A percentile compares a stretch with the other conserved stretches of the same genome.
phyloP scores from a whole-genome alignment of 2,888 invertebrate species.

The Agrypnus murinus region DNA sequence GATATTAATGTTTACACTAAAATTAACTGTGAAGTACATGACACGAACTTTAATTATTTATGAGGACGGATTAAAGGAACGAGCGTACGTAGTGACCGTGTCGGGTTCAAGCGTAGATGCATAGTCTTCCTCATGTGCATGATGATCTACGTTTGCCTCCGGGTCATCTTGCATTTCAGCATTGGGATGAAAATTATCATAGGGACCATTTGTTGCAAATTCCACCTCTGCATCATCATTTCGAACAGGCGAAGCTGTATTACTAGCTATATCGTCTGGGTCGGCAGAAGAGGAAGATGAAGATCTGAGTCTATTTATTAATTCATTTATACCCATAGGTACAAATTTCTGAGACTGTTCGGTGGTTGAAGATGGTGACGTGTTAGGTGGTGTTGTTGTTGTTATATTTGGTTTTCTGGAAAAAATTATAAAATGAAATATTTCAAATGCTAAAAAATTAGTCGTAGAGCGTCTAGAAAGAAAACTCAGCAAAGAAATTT shows the following conservation, averaged over 20 bases:
- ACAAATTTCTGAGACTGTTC: conserved; percentile 48
- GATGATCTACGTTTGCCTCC: conserved; percentile 72
- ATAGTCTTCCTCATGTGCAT: conserved; percentile 71
- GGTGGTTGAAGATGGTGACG: conserved; percentile 72
- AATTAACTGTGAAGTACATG: conserved; percentile 52
- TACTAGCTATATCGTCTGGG: conserved; percentile 66
- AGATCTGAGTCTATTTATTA: conserved; percentile 75
- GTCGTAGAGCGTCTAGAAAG: conserved; percentile 10
- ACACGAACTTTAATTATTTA: conserved; percentile 41
- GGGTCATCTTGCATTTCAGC: conserved; percentile 74
- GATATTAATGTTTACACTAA: conserved; percentile 38
- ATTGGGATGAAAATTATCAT: conserved; percentile 73
- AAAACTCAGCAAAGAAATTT: conserved; percentile 39
- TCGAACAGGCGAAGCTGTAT: conserved; percentile 65
- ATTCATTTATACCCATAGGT: conserved; percentile 74
- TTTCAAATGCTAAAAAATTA: neutral
- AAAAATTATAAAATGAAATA: conserved; percentile 26
- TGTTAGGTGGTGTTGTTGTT: conserved; percentile 74
- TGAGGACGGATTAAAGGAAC: conserved; percentile 59
- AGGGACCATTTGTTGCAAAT: conserved; percentile 77
- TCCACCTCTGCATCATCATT: conserved; percentile 63
- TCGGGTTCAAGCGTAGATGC: conserved; percentile 77
- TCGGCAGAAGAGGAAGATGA: conserved; percentile 69
- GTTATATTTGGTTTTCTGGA: conserved; percentile 75
- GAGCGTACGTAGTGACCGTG: conserved; percentile 69